phyloP scores from a whole-genome alignment of 1,140 invertebrate genomes.

The Ceratosolen fusciceps region DNA sequence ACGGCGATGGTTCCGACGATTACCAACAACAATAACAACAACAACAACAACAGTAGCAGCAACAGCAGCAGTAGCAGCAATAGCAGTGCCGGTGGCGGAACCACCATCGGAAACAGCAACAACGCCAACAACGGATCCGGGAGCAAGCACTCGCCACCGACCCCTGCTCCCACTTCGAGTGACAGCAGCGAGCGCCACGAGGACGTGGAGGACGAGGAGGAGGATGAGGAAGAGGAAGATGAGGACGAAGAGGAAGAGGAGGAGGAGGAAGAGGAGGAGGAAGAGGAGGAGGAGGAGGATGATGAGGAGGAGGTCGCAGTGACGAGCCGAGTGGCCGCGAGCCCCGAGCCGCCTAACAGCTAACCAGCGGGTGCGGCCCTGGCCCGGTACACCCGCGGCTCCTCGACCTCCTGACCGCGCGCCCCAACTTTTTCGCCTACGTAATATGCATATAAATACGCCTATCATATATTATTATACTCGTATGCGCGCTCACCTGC shows the following conservation, averaged over 20 bases:
- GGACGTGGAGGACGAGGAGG: constrained; percentile 27
- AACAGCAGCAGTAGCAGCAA: too few species aligned
- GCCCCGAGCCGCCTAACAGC: constrained; percentile 47
- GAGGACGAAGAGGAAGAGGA: constrained; percentile 27
- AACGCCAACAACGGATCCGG: not conserved
- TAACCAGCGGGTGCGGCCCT: constrained; percentile 35
- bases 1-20: too few species aligned
- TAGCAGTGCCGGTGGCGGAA: too few species aligned
- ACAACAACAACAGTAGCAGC: too few species aligned
- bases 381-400: constrained; percentile 12
- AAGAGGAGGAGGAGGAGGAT: not conserved
- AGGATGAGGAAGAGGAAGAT: too few species aligned
- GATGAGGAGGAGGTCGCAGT: not conserved
- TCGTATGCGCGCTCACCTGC: not conserved
- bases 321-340: constrained; percentile 15
- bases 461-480: not conserved
- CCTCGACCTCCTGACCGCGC: constrained; percentile 19
- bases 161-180: not conserved
- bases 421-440: constrained; percentile 19
- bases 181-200: constrained; percentile 28
- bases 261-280: constrained; percentile 15
- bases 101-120: not conserved
- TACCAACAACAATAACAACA: too few species aligned
- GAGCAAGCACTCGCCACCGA: not conserved
- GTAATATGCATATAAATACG: not conserved